Evolutionary conservation across 2,113 vertebrate species (phyloP), one percentile per base, ranked within the genome.

Genomic region (Heterochromis multidens): DNA sequence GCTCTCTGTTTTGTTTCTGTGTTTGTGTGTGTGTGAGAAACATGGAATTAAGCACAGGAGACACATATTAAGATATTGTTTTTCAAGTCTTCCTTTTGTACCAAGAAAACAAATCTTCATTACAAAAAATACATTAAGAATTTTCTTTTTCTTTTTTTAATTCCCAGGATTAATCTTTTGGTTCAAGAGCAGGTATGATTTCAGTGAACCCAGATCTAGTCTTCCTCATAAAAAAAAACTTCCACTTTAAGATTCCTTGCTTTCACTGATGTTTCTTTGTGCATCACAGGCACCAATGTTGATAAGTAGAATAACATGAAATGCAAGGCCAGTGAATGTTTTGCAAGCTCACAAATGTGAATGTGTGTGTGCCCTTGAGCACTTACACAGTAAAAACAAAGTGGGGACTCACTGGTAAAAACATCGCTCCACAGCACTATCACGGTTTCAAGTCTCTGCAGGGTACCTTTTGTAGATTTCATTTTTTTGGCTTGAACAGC

Each of bases 121-220:
- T 21, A 72, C 25, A 52, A 13, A 31, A 17, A 49, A 46, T 29
- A 72, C 16, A 21, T 46, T 72, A 72, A 31, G 1, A 72, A 72
- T 72, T 29, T 72, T 21, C 19, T 62, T 46, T 0, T 0, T 46
- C 2, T 49, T 49, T n/a, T 11, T 23, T 8, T 21, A 19, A 49
- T 49, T 72, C 67, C 43, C 67, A 49, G 40, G 46, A 2, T 40
- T 6, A 72, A 72, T 72, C 16, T 21, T 72, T 49, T 72, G 43
- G 10, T 31, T 72, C 25, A 52, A 52, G 43, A 43, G 63, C 35
- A 43, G 37, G 37, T 27, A 23, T 46, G 25, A 67, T 70, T 70
- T 70, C 23, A 70, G 37, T 70, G 14, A 70, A 74, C 25, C 67
- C 67, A 52, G 25, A 52, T 27, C 54, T 74, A 7, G 5, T 21